Conservation (phyloP, 2,797 vertebrate species). For the Enteromius radiatus region DNA sequence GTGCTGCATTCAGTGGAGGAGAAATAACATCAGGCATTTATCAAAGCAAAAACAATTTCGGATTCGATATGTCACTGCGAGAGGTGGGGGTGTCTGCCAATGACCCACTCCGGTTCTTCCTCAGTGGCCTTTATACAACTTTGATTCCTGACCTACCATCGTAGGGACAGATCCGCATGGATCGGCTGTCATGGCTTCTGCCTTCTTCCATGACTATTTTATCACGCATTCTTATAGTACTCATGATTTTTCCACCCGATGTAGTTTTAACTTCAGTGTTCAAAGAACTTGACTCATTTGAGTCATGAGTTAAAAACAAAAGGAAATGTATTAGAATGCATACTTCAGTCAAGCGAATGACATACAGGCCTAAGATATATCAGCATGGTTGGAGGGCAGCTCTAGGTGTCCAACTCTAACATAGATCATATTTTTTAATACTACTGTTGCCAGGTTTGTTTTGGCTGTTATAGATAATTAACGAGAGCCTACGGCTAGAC, state of each 20-base stretch:
- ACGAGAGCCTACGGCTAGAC: slow-evolving; percentile 42
- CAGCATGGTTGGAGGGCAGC: not conserved
- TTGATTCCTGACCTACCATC: slow-evolving; percentile 24
- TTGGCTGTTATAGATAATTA: slow-evolving; percentile 41
- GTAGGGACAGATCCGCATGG: slow-evolving; percentile 30
- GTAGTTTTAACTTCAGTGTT: slow-evolving; percentile 64
- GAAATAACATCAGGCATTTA: slow-evolving; percentile 42
- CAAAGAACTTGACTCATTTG: slow-evolving; percentile 45
- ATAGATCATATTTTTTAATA: slow-evolving; percentile 13
- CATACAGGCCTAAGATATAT: not conserved
- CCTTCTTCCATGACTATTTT: slow-evolving; percentile 61
- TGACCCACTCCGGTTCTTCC: slow-evolving; percentile 6
- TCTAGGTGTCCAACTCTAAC: slow-evolving; percentile 25
- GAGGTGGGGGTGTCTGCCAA: not conserved
- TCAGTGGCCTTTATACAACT: not conserved
- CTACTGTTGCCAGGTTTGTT: slow-evolving; percentile 29
- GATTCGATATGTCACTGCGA: slow-evolving; percentile 24
- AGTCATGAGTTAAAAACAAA: slow-evolving; percentile 12
- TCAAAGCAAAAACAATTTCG: slow-evolving; percentile 25
- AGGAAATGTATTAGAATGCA: slow-evolving; percentile 18
- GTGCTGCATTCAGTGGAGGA: slow-evolving; percentile 36
- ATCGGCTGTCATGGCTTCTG: slow-evolving; percentile 40
- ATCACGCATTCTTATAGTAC: slow-evolving; percentile 62
- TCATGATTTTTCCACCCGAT: slow-evolving; percentile 58
- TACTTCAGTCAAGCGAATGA: not conserved